Percentiles rank a stretch among this genome's conserved stretches.
Evolutionary conservation across 2,797 vertebrate genomes (phyloP).

Genomic region (Pterois miles): DNA sequence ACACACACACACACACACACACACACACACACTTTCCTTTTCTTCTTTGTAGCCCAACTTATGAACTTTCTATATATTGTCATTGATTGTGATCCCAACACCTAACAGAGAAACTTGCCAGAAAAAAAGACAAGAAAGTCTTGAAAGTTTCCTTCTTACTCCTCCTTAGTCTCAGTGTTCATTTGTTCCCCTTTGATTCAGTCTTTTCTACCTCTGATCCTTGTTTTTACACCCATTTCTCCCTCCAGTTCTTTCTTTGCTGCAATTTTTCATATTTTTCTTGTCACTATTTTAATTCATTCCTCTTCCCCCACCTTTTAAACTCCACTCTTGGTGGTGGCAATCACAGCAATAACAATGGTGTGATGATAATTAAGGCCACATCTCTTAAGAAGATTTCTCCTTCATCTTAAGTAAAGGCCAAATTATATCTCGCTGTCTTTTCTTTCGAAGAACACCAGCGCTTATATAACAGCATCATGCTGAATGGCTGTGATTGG

Average conservation of each 20-base stretch:
- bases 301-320: background rate
- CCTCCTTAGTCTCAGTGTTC: background rate
- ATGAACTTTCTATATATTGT: background rate
- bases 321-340: conserved; percentile 3
- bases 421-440: conserved; percentile 52
- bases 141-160: background rate
- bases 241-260: background rate
- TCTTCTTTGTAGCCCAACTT: conserved; percentile 12
- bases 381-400: conserved; percentile 44
- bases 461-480: conserved; percentile 63
- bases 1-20: background rate
- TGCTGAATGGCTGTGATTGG: conserved; percentile 67
- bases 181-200: background rate
- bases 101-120: background rate
- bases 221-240: background rate
- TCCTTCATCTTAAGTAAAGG: conserved; percentile 55
- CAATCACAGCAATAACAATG: conserved; percentile 37
- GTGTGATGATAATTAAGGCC: conserved; percentile 44
- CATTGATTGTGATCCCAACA: background rate
- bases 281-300: background rate
- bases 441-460: conserved; percentile 37
- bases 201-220: background rate
- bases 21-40: too few species aligned
- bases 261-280: background rate
- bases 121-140: background rate